A percentile compares a stretch with the other conserved stretches of the same genome.
Conservation (phyloP, 2,113 vertebrate species). For the Craseonycteris thonglongyai region DNA sequence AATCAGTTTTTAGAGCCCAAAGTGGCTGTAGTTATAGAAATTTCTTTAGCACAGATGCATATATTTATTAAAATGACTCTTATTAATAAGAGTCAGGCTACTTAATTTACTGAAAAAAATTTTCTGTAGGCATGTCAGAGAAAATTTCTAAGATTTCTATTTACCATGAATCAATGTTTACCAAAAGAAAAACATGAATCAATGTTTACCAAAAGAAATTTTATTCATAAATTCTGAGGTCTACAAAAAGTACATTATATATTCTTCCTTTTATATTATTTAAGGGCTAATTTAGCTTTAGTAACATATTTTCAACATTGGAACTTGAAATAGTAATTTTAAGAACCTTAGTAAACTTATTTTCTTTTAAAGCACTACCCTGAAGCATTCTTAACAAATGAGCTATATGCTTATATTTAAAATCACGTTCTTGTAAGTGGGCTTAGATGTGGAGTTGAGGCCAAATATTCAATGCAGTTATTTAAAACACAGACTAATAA, state of each 20-base stretch:
- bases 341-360: conserved; percentile 7
- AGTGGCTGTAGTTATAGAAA: background rate
- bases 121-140: background rate
- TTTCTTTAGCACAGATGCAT: background rate
- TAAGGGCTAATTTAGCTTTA: conserved; percentile 10
- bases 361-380: conserved; percentile 2
- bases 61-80: background rate
- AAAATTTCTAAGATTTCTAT: background rate
- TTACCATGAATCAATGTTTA: background rate
- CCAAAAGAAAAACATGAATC: background rate
- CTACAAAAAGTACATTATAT: background rate
- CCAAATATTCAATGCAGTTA: background rate
- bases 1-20: background rate
- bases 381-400: background rate
- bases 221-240: background rate
- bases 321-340: conserved; percentile 16
- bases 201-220: background rate
- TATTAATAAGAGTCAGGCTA: background rate
- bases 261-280: conserved; percentile 9
- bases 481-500: conserved; percentile 10
- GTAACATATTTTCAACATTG: conserved; percentile 16
- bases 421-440: background rate
- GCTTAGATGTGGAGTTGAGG: background rate
- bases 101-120: conserved; percentile 22
- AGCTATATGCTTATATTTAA: background rate